These are phyloP conservation scores for Circaetus cinerascens DNA, from an alignment of 2,113 vertebrate genomes.

Conservation along the genomic window DNA sequence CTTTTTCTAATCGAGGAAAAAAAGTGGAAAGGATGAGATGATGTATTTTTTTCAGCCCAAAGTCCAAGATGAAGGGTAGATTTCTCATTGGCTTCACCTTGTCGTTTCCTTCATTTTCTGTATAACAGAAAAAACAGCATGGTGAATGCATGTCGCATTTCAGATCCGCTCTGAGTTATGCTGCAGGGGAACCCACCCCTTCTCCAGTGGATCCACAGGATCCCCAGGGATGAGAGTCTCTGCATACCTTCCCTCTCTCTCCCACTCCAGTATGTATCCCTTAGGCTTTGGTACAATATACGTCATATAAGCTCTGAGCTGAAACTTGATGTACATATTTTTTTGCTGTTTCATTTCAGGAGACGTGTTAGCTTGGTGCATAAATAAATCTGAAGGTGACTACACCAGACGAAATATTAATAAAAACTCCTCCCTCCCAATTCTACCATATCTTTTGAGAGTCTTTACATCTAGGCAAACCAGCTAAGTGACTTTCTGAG, in stretches of 20 bases:
- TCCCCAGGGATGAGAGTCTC: neutral
- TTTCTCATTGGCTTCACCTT: neutral
- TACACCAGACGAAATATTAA: neutral
- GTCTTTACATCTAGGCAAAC: neutral
- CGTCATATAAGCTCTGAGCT: neutral
- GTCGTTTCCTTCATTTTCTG: neutral
- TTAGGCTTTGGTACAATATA: neutral
- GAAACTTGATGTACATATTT: fast-evolving
- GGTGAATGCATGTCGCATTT: neutral
- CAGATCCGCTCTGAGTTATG: neutral
- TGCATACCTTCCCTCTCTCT: neutral
- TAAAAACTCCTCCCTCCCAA: neutral
- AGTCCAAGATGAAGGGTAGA: neutral
- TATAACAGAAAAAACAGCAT: neutral
- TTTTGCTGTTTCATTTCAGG: neutral
- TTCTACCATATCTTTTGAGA: neutral
- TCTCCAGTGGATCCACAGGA: neutral
- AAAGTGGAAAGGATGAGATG: neutral
- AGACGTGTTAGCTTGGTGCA: fast-evolving
- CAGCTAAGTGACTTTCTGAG: neutral
- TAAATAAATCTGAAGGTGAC: neutral
- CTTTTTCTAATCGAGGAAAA: neutral
- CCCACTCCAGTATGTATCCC: neutral
- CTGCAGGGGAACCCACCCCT: neutral
- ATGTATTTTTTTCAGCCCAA: neutral